Conservation (phyloP, 2,113 vertebrate genomes). For the human (Homo sapiens) region GRCh38 chr7:50053501-50054000, state of each 20-base stretch:
- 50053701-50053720: slow-evolving; percentile 92
- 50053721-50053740: slow-evolving; percentile 97
- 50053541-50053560: slow-evolving; percentile 97
- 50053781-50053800: slow-evolving; percentile 95
- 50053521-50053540: slow-evolving; percentile 97
- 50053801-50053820: slow-evolving; percentile 98
- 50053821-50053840: slow-evolving; percentile 99
- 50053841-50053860: slow-evolving; percentile 46
- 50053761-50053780: slow-evolving; percentile 96
- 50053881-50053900: too few species aligned
- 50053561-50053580: slow-evolving; percentile 98
- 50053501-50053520: slow-evolving; percentile 99
- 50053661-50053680: slow-evolving; percentile 92
- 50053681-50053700: slow-evolving; percentile 90
- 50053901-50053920: too few species aligned
- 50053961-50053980: too few species aligned
- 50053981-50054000: too few species aligned
- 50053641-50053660: slow-evolving; percentile 98
- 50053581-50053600: slow-evolving; percentile 91
- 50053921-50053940: too few species aligned
- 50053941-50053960: too few species aligned
- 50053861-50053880: not conserved
- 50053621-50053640: slow-evolving; percentile 93
- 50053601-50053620: slow-evolving; percentile 95
- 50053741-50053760: slow-evolving; percentile 97